Evolutionary conservation across 1,140 invertebrate species (phyloP).

Genomic region (Rhysida immarginata): DNA sequence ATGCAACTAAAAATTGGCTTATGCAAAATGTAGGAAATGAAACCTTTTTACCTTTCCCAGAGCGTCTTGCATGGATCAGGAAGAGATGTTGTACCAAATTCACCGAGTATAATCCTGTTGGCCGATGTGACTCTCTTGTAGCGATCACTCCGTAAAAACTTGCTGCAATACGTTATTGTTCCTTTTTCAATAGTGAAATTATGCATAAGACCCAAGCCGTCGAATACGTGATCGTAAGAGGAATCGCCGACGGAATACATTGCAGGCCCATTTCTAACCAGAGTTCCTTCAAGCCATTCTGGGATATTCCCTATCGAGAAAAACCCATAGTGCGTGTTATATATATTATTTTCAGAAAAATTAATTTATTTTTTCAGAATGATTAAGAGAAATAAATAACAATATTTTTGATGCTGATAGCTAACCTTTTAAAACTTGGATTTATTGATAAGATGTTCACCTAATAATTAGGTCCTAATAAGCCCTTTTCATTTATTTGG

Average conservation of each 20-base stretch:
- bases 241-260: slow-evolving; percentile 20
- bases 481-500: too few species aligned
- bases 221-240: slow-evolving; percentile 29
- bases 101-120: slow-evolving; percentile 20
- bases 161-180: slow-evolving; percentile 24
- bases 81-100: slow-evolving; percentile 21
- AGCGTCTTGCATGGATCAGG: slow-evolving; percentile 26
- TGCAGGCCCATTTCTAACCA: slow-evolving; percentile 23
- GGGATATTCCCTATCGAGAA: not conserved
- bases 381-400: too few species aligned
- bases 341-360: too few species aligned
- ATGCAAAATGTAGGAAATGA: too few species aligned
- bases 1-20: too few species aligned
- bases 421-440: too few species aligned
- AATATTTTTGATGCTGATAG: too few species aligned
- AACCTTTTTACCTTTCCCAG: slow-evolving; percentile 15
- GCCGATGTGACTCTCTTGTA: slow-evolving; percentile 25
- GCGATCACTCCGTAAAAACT: slow-evolving; percentile 28
- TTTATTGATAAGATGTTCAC: too few species aligned
- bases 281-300: slow-evolving; percentile 3
- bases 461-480: too few species aligned
- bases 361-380: too few species aligned
- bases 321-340: too few species aligned
- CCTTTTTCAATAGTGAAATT: slow-evolving; percentile 24
- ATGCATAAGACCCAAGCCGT: slow-evolving; percentile 32